These are phyloP conservation scores for Leptothorax acervorum DNA, from an alignment of 2,888 invertebrate genomes.

Conservation along the genomic window DNA sequence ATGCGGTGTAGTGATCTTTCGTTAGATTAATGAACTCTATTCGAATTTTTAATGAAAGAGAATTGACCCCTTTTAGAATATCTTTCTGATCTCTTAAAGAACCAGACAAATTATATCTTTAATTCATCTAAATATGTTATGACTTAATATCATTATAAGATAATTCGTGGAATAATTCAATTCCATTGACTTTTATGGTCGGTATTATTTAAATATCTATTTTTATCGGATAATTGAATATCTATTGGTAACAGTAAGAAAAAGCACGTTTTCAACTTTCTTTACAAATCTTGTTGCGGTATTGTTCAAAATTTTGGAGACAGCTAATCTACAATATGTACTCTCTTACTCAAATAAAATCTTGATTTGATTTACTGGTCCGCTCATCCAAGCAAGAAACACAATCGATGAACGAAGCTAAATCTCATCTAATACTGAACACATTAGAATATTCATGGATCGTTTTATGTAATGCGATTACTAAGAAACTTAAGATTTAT, in stretches of 20 bases:
- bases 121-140: neutral
- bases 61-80: neutral
- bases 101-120: neutral
- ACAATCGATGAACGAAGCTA: constrained; percentile 8
- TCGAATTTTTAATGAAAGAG: neutral
- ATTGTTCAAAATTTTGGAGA: neutral
- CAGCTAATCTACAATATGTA: neutral
- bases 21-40: neutral
- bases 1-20: neutral
- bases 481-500: constrained; percentile 3
- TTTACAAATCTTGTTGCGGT: neutral
- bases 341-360: neutral
- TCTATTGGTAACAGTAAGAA: neutral
- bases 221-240: neutral
- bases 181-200: neutral
- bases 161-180: neutral
- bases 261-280: neutral
- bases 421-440: neutral
- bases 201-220: neutral
- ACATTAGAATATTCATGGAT: constrained; percentile 26
- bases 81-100: neutral
- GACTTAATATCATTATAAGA: neutral
- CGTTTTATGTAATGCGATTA: neutral
- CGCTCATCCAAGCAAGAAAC: neutral
- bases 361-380: neutral